phyloP scores from a whole-genome alignment of 2,888 invertebrate species.

The Eupeodes latifasciatus region DNA sequence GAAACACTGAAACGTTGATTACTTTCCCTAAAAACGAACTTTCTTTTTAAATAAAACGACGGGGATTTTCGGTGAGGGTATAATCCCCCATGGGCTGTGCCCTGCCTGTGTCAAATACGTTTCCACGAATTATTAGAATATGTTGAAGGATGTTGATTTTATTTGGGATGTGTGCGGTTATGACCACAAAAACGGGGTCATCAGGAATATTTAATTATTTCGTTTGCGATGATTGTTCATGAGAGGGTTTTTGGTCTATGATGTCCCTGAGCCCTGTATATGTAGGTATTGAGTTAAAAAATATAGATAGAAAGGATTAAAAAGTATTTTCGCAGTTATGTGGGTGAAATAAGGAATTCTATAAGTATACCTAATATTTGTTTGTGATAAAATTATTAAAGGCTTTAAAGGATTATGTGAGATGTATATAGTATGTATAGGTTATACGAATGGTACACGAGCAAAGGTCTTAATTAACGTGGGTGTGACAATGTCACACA shows the following conservation, averaged over 20 bases:
- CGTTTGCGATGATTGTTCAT: conserved; percentile 23
- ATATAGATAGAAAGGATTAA: conserved; percentile 37
- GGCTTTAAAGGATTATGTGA: background rate
- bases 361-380: too few species aligned
- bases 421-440: too few species aligned
- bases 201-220: conserved; percentile 68
- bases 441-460: too few species aligned
- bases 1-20: conserved; percentile 62
- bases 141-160: conserved; percentile 41
- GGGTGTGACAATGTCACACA: conserved; percentile 1
- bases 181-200: conserved; percentile 63
- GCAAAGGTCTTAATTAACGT: background rate
- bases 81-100: background rate
- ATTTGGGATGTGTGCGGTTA: conserved; percentile 34
- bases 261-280: background rate
- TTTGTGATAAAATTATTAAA: conserved; percentile 15
- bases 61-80: background rate
- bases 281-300: background rate
- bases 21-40: conserved; percentile 54
- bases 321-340: too few species aligned
- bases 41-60: conserved; percentile 33
- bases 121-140: background rate
- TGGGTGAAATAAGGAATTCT: too few species aligned
- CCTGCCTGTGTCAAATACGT: conserved; percentile 3
- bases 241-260: conserved; percentile 13